Evolutionary conservation across 1,140 invertebrate genomes (phyloP).

Genomic region (Mylabris phalerata): DNA sequence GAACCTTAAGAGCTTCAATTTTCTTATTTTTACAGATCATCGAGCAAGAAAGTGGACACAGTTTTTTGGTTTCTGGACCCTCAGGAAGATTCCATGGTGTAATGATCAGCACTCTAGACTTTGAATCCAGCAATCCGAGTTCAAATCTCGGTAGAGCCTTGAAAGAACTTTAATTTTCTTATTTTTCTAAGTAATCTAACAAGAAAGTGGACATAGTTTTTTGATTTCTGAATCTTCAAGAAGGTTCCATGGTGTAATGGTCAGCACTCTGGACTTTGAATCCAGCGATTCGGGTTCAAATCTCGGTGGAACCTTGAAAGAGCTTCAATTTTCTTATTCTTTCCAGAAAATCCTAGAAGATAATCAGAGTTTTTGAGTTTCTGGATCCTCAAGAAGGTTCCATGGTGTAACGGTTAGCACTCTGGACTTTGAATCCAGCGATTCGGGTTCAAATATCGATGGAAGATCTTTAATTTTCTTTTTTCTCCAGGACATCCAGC

Average conservation of each 20-base stretch:
- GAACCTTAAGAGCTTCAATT: constrained; percentile 22
- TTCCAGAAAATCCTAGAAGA: no score
- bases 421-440: constrained; percentile 37
- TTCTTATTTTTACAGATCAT: no score
- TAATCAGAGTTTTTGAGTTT: no score
- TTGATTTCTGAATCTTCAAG: neutral
- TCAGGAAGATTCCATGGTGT: constrained; percentile 24
- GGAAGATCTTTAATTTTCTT: no score
- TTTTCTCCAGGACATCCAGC: no score
- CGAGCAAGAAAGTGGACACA: no score
- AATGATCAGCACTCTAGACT: constrained; percentile 38
- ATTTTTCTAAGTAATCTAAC: no score
- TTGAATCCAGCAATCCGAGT: constrained; percentile 37
- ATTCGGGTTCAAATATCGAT: constrained; percentile 36
- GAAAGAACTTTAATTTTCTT: no score
- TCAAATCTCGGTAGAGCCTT: constrained; percentile 26
- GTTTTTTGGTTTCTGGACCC: no score
- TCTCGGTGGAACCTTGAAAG: no score
- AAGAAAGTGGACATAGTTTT: no score
- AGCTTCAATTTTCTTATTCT: no score
- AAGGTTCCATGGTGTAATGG: constrained; percentile 31
- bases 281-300: constrained; percentile 30
- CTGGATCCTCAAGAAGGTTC: neutral
- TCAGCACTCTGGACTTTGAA: constrained; percentile 38
- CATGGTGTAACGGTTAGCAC: constrained; percentile 37